These are phyloP conservation scores for Teleogryllus occipitalis DNA, from an alignment of 1,140 invertebrate genomes.

Conservation along the genomic window DNA sequence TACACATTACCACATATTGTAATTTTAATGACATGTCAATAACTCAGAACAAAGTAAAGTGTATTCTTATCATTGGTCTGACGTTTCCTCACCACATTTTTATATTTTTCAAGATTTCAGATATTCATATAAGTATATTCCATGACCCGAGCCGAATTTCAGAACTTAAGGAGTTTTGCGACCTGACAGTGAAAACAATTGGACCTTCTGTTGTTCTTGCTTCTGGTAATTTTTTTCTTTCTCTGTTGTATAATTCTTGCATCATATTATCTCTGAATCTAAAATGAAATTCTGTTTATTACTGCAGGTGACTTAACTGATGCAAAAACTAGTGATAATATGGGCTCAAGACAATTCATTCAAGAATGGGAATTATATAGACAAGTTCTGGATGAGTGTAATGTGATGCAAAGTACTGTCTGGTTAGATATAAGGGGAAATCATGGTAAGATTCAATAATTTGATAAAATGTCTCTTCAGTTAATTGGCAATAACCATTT, in stretches of 20 bases:
- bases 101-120: constrained; percentile 59
- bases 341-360: constrained; percentile 72
- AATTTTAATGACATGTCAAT: neutral
- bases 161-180: constrained; percentile 75
- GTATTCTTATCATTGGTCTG: too few species aligned
- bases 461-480: neutral
- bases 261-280: constrained; percentile 18
- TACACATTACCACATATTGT: neutral
- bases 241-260: neutral
- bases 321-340: constrained; percentile 68
- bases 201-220: constrained; percentile 74
- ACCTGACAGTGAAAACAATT: constrained; percentile 60
- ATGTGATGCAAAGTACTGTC: constrained; percentile 56
- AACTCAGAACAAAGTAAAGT: neutral
- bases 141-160: constrained; percentile 62
- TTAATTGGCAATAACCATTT: constrained; percentile 8
- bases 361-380: constrained; percentile 81
- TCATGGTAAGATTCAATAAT: constrained; percentile 61
- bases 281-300: neutral
- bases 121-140: constrained; percentile 84
- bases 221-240: constrained; percentile 45
- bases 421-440: constrained; percentile 93
- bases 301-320: constrained; percentile 75
- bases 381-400: constrained; percentile 57
- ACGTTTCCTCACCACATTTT: too few species aligned